Percentiles rank a stretch among this genome's conserved stretches.
These are phyloP conservation scores for Pterocles gutturalis DNA, from an alignment of 2,113 vertebrate genomes.

Conservation along the genomic window DNA sequence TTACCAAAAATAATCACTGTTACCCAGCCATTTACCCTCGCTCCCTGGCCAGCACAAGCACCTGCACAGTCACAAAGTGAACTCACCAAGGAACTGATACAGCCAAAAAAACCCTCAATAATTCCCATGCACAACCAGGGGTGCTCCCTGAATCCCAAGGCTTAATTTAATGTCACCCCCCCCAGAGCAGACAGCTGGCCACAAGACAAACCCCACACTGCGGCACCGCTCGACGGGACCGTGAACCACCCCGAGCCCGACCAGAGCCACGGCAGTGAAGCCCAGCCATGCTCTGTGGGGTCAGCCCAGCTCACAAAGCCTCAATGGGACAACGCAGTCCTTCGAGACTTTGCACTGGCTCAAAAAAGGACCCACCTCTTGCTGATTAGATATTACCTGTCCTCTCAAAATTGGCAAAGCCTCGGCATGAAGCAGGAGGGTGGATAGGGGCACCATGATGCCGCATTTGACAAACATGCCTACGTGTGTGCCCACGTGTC, in stretches of 20 bases:
- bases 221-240: not conserved
- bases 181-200: not conserved
- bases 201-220: not conserved
- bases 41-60: not conserved
- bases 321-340: accelerated
- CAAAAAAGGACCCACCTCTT: accelerated
- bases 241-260: no score
- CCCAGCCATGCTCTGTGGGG: accelerated
- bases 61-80: accelerated
- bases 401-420: not conserved
- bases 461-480: not conserved
- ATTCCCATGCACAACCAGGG: not conserved
- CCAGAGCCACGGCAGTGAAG: accelerated
- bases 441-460: accelerated
- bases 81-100: not conserved
- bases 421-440: not conserved
- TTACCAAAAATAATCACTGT: not conserved
- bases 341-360: not conserved
- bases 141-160: not conserved
- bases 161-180: no score
- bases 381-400: accelerated
- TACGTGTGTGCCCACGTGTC: accelerated
- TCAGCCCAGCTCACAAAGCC: not conserved
- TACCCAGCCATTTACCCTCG: not conserved
- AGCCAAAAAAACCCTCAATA: not conserved